Evolutionary conservation across 2,888 invertebrate genomes (phyloP), one percentile per base, ranked within the genome.

Genomic region (Anodontia alba): DNA sequence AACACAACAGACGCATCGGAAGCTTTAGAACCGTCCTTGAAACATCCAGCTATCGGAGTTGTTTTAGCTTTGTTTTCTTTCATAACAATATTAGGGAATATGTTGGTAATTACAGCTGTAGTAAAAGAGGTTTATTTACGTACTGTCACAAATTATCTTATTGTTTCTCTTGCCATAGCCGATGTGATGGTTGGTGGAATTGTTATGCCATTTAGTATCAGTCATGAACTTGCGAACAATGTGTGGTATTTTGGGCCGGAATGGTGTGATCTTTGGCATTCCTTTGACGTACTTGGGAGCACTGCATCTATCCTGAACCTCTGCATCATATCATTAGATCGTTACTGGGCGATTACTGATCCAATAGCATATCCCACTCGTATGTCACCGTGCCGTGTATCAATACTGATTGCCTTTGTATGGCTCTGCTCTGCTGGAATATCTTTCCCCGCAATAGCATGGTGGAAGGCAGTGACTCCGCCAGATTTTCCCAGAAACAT

Each of bases 261-360:
- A 91, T 98, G 98, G 98, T 99, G 99, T 94, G 99, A 99, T 93
- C 96, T 99, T 31, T 99, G 99, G 99, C 96, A 99, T 75, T 99
- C 99, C 0, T 95, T 99, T 85, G 99, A 99, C 94, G 99, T 99
- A 1, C 96, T 99, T 0, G 99, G 99, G 91, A 98, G 98, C 91
- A 99, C 99, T 0, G 99, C 99, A 7, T 99, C 99, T 17, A 99
- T 99, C 90, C 96, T 99, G 72, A 99, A 99, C 95, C 95, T 99
- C 75, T 99, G 99, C 95, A 98, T 99, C 42, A 99, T 99, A 91
- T 98, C 98, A 0, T 94, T 99, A 91, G 99, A 99, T 94, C 96
- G 99, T 26, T 99, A 99, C 95, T 99, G 99, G 99, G 99, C 99
- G 67, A 99, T 99, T 84, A 99, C 98, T 20, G 99, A 99, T 95